These are phyloP conservation scores for Colletes latitarsis DNA, from an alignment of 1,140 invertebrate genomes.

Conservation along the genomic window DNA sequence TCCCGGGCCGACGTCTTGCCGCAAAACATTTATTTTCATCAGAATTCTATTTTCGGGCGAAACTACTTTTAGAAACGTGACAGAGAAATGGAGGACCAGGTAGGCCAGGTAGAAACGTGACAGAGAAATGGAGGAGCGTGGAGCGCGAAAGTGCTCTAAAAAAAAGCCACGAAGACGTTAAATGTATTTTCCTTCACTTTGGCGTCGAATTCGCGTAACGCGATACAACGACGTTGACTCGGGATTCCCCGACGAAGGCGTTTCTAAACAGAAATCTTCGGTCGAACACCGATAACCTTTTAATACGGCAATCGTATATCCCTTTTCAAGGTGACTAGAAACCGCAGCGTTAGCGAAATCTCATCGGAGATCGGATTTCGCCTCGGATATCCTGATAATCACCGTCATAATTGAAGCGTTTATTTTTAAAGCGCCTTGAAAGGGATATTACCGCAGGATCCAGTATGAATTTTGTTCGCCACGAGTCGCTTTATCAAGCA, in stretches of 20 bases:
- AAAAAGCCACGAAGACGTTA: constrained; percentile 27
- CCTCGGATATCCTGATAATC: not conserved
- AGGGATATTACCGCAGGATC: not conserved
- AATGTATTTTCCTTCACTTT: constrained; percentile 73
- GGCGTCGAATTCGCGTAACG: constrained; percentile 74
- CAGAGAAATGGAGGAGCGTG: constrained; percentile 12
- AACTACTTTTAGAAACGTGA: constrained; percentile 21
- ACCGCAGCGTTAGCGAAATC: not conserved
- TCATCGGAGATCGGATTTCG: not conserved
- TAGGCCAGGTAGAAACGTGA: constrained; percentile 20
- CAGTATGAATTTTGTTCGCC: too few relatives aligned
- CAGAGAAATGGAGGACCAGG: constrained; percentile 23
- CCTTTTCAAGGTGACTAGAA: not conserved
- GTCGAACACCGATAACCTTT: constrained; percentile 56
- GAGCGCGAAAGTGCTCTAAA: constrained; percentile 14
- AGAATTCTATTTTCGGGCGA: not conserved
- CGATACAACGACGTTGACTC: constrained; percentile 56
- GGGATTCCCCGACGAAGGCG: constrained; percentile 28
- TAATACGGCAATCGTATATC: constrained; percentile 44
- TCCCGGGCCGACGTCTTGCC: not conserved
- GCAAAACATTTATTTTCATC: not conserved
- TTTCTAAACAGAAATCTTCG: constrained; percentile 51
- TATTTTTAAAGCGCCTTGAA: not conserved
- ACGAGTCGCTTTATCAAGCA: too few relatives aligned
- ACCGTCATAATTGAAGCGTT: not conserved